phyloP scores from a whole-genome alignment of 2,797 vertebrate species.

The Triplophysa yarkandensis region DNA sequence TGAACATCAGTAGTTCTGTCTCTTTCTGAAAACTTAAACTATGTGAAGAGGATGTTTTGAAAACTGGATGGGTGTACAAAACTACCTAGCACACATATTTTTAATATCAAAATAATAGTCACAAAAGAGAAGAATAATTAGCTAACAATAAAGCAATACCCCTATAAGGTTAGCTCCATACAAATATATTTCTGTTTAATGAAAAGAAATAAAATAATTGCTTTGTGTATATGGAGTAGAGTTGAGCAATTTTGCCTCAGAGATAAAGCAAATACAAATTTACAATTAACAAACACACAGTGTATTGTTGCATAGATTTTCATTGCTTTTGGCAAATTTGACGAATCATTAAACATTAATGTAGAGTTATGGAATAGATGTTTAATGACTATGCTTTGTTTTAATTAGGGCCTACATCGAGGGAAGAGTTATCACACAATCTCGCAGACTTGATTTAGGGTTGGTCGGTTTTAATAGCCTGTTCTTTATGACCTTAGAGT shows the following conservation, averaged over 20 bases:
- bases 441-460: slow-evolving; percentile 56
- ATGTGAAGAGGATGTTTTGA: no score
- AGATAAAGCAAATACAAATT: slow-evolving; percentile 14
- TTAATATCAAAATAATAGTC: no score
- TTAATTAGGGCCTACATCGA: slow-evolving; percentile 59
- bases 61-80: no score
- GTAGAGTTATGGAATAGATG: slow-evolving; percentile 62
- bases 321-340: slow-evolving; percentile 37
- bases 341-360: slow-evolving; percentile 58
- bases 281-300: slow-evolving; percentile 30
- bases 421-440: slow-evolving; percentile 53
- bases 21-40: no score
- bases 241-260: not conserved
- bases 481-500: slow-evolving; percentile 55
- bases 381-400: slow-evolving; percentile 66
- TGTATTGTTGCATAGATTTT: slow-evolving; percentile 44
- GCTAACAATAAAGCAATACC: not conserved
- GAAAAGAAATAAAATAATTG: not conserved
- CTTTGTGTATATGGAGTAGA: not conserved
- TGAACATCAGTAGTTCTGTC: no score
- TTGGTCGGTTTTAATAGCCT: slow-evolving; percentile 57
- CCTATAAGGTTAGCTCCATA: not conserved
- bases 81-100: not conserved
- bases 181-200: not conserved
- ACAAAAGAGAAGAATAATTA: not conserved